These are phyloP conservation scores for Caenorhabditis brenneri DNA, from an alignment of 1,140 invertebrate species.

Conservation along the genomic window DNA sequence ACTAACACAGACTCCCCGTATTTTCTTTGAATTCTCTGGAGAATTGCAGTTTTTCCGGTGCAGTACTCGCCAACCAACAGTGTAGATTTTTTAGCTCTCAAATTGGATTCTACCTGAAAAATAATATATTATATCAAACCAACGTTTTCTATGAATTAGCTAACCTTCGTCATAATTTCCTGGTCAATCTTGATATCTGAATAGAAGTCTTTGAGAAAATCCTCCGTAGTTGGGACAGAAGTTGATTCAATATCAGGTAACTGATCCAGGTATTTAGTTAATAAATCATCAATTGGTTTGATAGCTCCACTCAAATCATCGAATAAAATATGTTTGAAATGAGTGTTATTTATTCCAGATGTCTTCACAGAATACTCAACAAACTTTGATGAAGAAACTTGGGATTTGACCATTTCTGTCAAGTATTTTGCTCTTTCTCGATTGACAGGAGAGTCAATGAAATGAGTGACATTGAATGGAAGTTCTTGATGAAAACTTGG, in stretches of 20 bases:
- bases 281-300: background rate
- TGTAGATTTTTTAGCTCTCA: background rate
- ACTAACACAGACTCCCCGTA: background rate
- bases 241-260: background rate
- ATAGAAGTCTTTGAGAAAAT: background rate
- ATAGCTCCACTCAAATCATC: slow-evolving; percentile 9
- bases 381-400: background rate
- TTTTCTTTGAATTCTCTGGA: background rate
- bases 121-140: background rate
- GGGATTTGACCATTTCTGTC: background rate
- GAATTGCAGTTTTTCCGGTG: slow-evolving; percentile 16
- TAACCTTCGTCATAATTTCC: background rate
- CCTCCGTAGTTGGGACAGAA: background rate
- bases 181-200: background rate
- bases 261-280: background rate
- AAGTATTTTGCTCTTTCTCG: slow-evolving; percentile 21
- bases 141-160: background rate
- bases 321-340: slow-evolving; percentile 19
- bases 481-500: slow-evolving; percentile 31
- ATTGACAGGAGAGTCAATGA: slow-evolving; percentile 15
- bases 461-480: slow-evolving; percentile 19
- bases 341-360: slow-evolving; percentile 27
- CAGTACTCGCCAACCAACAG: background rate
- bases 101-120: background rate
- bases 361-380: slow-evolving; percentile 13